Conservation (phyloP, 2,797 vertebrate genomes). For the Pseudochromis fuscus region DNA sequence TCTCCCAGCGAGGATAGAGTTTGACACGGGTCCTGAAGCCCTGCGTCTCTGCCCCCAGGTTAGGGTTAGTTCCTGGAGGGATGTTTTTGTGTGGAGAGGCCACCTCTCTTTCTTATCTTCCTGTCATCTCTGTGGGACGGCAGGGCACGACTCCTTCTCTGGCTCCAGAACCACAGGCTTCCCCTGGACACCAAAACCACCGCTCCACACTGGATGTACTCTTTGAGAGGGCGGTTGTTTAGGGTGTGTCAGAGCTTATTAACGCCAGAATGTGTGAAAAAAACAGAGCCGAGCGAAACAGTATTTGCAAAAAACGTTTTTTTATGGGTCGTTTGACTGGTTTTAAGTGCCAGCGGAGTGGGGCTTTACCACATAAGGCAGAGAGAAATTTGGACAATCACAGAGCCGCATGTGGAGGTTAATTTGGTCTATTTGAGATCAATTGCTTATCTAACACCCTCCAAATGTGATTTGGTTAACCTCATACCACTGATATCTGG, state of each 20-base stretch:
- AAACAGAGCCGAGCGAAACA: constrained; percentile 61
- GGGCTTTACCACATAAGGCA: constrained; percentile 57
- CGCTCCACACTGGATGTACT: constrained; percentile 62
- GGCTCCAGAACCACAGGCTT: constrained; percentile 87
- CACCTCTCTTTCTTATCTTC: constrained; percentile 86
- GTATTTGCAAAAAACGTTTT: constrained; percentile 62
- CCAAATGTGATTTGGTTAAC: constrained; percentile 41
- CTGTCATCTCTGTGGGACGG: constrained; percentile 92
- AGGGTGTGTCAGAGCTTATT: constrained; percentile 77
- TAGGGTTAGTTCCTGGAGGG: constrained; percentile 79
- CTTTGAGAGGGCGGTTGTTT: constrained; percentile 70
- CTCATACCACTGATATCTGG: constrained; percentile 36
- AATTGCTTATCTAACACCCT: constrained; percentile 41
- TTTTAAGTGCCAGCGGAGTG: constrained; percentile 45
- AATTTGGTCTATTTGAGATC: constrained; percentile 39
- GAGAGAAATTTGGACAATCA: constrained; percentile 49
- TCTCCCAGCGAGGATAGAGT: constrained; percentile 53
- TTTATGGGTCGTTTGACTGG: constrained; percentile 64
- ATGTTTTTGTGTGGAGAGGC: constrained; percentile 82
- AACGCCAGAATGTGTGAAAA: constrained; percentile 77
- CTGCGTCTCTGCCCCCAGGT: constrained; percentile 70
- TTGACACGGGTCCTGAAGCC: constrained; percentile 59
- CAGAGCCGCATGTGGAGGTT: constrained; percentile 38
- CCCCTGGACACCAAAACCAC: constrained; percentile 74
- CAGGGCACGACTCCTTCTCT: constrained; percentile 85